Base-by-base conservation (phyloP, 2,113 vertebrate genomes). In the Galbula dea region DNA sequence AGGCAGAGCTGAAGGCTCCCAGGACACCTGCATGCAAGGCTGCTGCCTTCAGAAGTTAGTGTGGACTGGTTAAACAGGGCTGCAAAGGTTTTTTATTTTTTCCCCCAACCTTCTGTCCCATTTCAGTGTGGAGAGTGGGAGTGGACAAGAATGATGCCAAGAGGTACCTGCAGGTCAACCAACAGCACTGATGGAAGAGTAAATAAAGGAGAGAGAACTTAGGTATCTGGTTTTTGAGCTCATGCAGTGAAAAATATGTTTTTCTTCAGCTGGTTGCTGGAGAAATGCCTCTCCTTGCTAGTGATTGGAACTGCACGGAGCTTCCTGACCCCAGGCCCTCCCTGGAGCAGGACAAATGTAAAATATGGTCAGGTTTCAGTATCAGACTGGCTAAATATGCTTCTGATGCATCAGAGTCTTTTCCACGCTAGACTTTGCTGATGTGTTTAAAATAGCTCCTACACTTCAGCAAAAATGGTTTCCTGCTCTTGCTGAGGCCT, bases 331-430 rank as follows among this genome's bases (percentile, higher is more conserved):
- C 57, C 24, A 32, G 24, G 24, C 37, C 20, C 49, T 54, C 48
- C 37, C 62, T 94, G 58, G 23, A 79, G 69, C 4, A 3, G 10
- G 6, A 43, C 59, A 59, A 87, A 85, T 29, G 14, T 87, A 59
- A 93, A 90, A 82, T 54, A 84, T 21, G 37, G 22, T 45, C 83
- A 83, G 39, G 30, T 85, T 94, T 76, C 54, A 62, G 5, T 41
- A 55, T 77, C 55, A 89, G 48, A 89, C 34, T 71, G 62, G 45
- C 32, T 84, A 90, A 92, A 90, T 74, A 82, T 37, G 36, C 62
- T 86, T 93, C 78, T 78, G 88, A 88, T 59, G 30, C 69, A 89
- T 29, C 86, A 84, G 51, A 67, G 89, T 87, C 89, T 94, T 91
- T 74, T 87, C 74, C 72, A 87, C 0, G 51, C 82, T 92, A 95